Percentiles rank a stretch among this genome's conserved stretches.
phyloP scores from a whole-genome alignment of 2,888 invertebrate genomes.

The Brenthis hecate region DNA sequence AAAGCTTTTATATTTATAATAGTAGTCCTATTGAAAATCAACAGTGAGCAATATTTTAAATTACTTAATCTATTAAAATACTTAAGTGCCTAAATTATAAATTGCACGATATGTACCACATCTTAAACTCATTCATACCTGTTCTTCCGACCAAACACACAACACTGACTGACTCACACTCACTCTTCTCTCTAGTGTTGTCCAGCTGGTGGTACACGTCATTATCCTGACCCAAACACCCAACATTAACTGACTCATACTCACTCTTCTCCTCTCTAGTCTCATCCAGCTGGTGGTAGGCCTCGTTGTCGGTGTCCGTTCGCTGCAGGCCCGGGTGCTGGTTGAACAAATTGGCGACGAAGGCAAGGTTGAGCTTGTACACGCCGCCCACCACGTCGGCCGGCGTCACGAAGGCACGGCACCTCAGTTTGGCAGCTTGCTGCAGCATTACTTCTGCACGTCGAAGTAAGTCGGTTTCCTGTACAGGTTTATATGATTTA shows the following conservation, averaged over 20 bases:
- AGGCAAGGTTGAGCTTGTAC: constrained; percentile 98
- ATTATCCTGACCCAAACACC: background rate
- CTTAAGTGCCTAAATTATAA: too few species aligned
- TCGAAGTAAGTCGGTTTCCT: constrained; percentile 87
- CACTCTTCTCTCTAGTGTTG: too few species aligned
- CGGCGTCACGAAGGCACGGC: constrained; percentile 97
- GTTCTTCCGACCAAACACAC: background rate
- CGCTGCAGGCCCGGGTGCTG: constrained; percentile 97
- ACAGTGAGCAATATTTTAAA: too few species aligned
- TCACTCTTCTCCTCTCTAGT: constrained; percentile 66
- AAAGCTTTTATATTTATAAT: too few species aligned
- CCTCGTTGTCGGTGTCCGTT: constrained; percentile 87
- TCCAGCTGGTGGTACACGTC: too few species aligned
- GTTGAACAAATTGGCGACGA: constrained; percentile 99
- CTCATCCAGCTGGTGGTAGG: constrained; percentile 93
- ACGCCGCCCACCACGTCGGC: constrained; percentile 98
- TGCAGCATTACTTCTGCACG: constrained; percentile 98
- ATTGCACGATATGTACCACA: too few species aligned
- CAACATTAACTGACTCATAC: background rate
- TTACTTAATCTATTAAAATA: too few species aligned
- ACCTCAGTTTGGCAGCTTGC: constrained; percentile 97
- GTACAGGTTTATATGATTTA: constrained; percentile 5
- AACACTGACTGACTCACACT: background rate
- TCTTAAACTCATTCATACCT: too few species aligned
- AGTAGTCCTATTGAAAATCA: too few species aligned